phyloP scores from a whole-genome alignment of 2,113 vertebrate species.

The Capra hircus region DNA sequence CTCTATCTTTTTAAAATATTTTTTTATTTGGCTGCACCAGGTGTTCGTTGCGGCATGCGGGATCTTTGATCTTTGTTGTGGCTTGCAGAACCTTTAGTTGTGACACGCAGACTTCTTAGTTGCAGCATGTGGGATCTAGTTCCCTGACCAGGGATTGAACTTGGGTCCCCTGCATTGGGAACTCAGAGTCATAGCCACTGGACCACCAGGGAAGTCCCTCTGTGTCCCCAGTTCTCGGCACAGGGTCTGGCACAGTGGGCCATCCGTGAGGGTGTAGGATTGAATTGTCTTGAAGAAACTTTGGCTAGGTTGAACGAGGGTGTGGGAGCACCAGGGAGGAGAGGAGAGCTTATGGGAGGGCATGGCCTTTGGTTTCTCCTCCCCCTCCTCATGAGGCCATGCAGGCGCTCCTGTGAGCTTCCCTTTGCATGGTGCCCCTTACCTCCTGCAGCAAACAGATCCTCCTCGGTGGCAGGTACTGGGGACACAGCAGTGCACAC shows the following conservation, averaged over 20 bases:
- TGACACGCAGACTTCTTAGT: background rate
- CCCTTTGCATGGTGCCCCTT: background rate
- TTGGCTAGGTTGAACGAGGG: background rate
- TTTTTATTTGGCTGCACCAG: background rate
- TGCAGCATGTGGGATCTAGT: background rate
- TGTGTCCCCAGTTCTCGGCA: background rate
- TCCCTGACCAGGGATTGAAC: background rate
- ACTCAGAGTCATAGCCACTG: background rate
- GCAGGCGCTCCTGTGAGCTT: background rate
- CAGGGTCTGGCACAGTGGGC: background rate
- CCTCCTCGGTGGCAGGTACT: background rate
- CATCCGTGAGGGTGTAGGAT: background rate
- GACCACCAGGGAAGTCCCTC: background rate
- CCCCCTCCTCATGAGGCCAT: background rate
- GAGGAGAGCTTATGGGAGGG: background rate
- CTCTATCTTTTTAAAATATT: background rate
- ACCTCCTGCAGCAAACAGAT: background rate
- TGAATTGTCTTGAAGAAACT: background rate
- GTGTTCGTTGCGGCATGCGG: rapidly evolving
- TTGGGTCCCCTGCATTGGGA: background rate
- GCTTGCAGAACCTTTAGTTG: background rate
- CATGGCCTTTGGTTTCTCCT: background rate
- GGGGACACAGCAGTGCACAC: background rate
- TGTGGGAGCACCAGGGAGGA: background rate
- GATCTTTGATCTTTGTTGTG: background rate